Base-by-base conservation (phyloP, 2,888 invertebrate genomes). In the Penaeus monodon region DNA sequence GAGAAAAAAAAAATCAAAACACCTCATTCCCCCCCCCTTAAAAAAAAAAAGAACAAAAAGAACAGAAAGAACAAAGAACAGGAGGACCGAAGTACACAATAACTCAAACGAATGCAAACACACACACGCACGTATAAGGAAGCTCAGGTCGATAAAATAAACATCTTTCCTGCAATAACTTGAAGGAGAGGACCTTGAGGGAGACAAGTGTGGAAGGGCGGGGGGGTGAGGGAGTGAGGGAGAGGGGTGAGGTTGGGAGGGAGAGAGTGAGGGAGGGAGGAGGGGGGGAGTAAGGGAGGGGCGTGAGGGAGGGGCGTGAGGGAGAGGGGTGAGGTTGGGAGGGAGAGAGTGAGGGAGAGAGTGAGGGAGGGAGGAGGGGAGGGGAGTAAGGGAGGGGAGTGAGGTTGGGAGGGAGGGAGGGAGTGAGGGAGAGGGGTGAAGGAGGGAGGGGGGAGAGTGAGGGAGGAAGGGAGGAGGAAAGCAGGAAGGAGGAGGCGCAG, bases 281-380 rank as follows among this genome's bases (percentile, higher is more conserved):
- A 38, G 33, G 1, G 0, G 65, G 12, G 80, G 24, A 33, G 44
- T 1, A 86, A 57, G 65, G 84, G 88, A 27, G 44, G 24, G 29
- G 57, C 64, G 70, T 20, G n/a, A 70, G 68, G 79, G 22, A n/a
- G 63, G 65, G 78, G 81, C 81, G 70, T 77, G 83, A 83, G 78
- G 83, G 81, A 57, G 44, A 64, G 78, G 78, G 66, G 85, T 64
- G 65, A 70, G 44, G 77, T 44, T 81, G 68, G 81, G 84, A 87
- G 83, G 82, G 88, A 89, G 84, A 79, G 81, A 88, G 92, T 92
- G 92, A 91, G 92, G 92, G 92, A 92, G 49, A 79, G 82, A 24
- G 78, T 63, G 65, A 33, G 33, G 3, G 33, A 33, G 3, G 33
- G 3, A 3, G 3, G 33, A 33, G 33, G 57, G 74, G 29, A n/a